phyloP scores from a whole-genome alignment of 2,888 invertebrate species.

The Heliothis peltigera region DNA sequence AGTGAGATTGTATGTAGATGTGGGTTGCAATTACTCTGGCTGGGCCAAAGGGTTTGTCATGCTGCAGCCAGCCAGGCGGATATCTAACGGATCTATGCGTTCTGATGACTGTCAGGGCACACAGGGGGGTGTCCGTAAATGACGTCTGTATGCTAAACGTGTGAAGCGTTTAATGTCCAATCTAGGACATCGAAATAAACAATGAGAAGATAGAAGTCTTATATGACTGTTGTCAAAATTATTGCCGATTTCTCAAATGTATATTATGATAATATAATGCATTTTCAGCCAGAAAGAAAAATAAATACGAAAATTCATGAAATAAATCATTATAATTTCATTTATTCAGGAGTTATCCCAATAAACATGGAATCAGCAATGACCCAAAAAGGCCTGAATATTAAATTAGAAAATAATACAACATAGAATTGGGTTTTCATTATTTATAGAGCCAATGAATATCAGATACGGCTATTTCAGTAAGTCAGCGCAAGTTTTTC shows the following conservation, averaged over 20 bases:
- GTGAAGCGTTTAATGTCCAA: conserved; percentile 14
- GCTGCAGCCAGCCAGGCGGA: conserved; percentile 22
- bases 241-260: background rate
- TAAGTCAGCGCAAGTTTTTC: background rate
- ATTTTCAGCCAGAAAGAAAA: background rate
- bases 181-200: background rate
- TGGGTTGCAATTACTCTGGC: conserved; percentile 36
- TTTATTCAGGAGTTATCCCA: background rate
- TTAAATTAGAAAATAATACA: background rate
- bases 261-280: background rate
- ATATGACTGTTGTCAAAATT: background rate
- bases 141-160: conserved; percentile 7
- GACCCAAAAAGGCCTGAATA: background rate
- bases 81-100: conserved; percentile 29
- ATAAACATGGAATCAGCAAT: background rate
- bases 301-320: background rate
- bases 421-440: background rate
- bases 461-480: background rate
- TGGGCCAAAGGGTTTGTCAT: conserved; percentile 25
- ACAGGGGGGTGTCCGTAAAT: conserved; percentile 15
- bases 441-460: conserved; percentile 1
- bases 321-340: background rate
- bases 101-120: conserved; percentile 31
- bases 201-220: background rate
- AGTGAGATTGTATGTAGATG: background rate